A percentile compares a stretch with the other conserved stretches of the same genome.
Conservation (phyloP, 2,113 vertebrate genomes). For the Chitala chitala region DNA sequence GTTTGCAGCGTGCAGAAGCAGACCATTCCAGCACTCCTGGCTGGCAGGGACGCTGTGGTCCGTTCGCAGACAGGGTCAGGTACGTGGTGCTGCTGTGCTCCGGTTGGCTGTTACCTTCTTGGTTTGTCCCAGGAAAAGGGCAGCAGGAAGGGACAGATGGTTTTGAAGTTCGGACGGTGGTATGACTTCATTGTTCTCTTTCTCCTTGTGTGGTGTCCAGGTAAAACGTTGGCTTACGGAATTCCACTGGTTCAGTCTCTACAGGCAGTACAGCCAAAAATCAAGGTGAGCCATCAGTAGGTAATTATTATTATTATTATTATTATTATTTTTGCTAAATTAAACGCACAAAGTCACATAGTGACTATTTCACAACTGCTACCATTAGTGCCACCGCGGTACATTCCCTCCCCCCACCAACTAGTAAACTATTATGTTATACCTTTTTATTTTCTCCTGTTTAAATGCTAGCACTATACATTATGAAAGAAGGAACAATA, state of each 20-base stretch:
- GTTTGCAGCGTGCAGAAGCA: constrained; percentile 78
- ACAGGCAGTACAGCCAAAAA: constrained; percentile 72
- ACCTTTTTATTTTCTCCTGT: too few species aligned
- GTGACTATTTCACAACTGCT: too few species aligned
- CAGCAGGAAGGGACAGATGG: neutral
- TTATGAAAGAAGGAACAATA: too few species aligned
- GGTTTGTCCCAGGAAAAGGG: neutral
- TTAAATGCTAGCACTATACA: too few species aligned
- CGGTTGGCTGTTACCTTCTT: neutral
- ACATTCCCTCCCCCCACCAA: too few species aligned
- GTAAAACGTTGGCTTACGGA: constrained; percentile 90
- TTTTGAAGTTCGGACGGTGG: neutral
- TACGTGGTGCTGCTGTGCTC: constrained; percentile 43
- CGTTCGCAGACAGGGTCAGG: constrained; percentile 95
- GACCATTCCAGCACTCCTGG: constrained; percentile 75
- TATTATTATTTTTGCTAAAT: too few species aligned
- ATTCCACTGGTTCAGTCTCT: constrained; percentile 85
- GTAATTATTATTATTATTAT: too few species aligned
- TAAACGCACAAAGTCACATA: too few species aligned
- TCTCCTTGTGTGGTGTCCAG: constrained; percentile 48
- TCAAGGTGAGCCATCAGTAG: constrained; percentile 71
- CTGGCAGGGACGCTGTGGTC: constrained; percentile 81
- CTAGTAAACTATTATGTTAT: too few species aligned
- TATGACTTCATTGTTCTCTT: neutral
- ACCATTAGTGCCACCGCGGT: too few species aligned